phyloP scores from a whole-genome alignment of 2,113 vertebrate species.

The Sphaerodactylus townsendi region DNA sequence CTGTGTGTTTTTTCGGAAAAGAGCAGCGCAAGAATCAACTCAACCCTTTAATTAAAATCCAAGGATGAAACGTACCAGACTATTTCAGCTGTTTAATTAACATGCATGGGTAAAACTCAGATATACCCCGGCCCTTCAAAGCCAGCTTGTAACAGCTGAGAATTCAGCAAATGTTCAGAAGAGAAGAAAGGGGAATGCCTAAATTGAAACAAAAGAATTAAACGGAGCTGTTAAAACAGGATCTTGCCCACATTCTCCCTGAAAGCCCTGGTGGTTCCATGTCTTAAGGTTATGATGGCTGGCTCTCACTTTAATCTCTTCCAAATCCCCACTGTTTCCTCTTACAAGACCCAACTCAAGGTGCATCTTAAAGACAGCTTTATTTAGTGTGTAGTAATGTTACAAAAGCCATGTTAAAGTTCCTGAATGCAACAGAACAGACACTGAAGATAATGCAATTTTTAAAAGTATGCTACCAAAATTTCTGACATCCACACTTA shows the following conservation, averaged over 20 bases:
- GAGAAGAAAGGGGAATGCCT: background rate
- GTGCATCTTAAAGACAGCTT: too few relatives aligned
- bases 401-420: too few relatives aligned
- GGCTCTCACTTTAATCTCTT: background rate
- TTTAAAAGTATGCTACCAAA: too few relatives aligned
- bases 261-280: background rate
- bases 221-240: background rate
- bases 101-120: slow-evolving; percentile 7
- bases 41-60: slow-evolving; percentile 15
- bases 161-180: background rate
- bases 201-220: background rate
- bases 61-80: background rate
- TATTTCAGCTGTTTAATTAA: background rate
- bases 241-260: background rate
- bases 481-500: too few relatives aligned
- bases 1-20: slow-evolving; percentile 7
- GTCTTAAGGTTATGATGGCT: background rate
- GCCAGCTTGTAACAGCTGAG: background rate
- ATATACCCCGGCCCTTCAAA: background rate
- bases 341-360: too few relatives aligned
- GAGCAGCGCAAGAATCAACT: background rate
- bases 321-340: too few relatives aligned
- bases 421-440: too few relatives aligned
- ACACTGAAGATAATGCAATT: too few relatives aligned
- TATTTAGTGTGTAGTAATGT: too few relatives aligned